These are phyloP conservation scores for Pachyseris speciosa DNA, from an alignment of 64 coral and sea anemone species.

Conservation along the genomic window DNA sequence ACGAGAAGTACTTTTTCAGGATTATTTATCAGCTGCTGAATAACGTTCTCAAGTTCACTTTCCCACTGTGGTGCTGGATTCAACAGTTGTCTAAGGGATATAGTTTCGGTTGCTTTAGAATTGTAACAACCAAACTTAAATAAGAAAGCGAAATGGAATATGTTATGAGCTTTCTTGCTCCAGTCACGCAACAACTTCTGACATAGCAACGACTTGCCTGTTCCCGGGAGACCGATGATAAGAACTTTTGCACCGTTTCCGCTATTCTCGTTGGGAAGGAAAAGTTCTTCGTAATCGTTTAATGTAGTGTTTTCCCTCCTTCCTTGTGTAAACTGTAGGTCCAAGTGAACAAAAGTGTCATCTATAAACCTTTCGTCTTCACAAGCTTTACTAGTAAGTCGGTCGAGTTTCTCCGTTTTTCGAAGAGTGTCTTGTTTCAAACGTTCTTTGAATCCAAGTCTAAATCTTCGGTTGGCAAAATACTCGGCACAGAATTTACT, in stretches of 20 bases:
- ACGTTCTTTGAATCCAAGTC: background rate
- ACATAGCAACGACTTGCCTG: too few relatives aligned
- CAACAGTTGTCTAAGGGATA: constrained; percentile 19
- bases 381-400: background rate
- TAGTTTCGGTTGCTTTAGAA: background rate
- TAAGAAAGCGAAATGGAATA: constrained; percentile 1
- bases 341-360: constrained; percentile 17
- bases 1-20: constrained; percentile 26
- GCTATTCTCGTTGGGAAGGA: constrained; percentile 14
- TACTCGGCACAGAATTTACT: constrained; percentile 7
- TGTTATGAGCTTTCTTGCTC: background rate
- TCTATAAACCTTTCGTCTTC: background rate
- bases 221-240: too few relatives aligned
- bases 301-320: background rate
- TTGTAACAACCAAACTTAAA: too few relatives aligned
- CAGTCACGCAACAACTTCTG: too few relatives aligned
- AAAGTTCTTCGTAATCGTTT: constrained; percentile 2
- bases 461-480: constrained; percentile 10
- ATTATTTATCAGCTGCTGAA: background rate
- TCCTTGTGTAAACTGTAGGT: background rate
- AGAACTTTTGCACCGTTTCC: too few relatives aligned
- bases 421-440: background rate
- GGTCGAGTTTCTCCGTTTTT: constrained; percentile 48
- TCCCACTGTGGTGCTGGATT: background rate
- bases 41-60: background rate